A percentile compares a stretch with the other conserved stretches of the same genome.
Evolutionary conservation across 1,140 invertebrate species (phyloP).

Genomic region (Drosophila mojavensis): DNA sequence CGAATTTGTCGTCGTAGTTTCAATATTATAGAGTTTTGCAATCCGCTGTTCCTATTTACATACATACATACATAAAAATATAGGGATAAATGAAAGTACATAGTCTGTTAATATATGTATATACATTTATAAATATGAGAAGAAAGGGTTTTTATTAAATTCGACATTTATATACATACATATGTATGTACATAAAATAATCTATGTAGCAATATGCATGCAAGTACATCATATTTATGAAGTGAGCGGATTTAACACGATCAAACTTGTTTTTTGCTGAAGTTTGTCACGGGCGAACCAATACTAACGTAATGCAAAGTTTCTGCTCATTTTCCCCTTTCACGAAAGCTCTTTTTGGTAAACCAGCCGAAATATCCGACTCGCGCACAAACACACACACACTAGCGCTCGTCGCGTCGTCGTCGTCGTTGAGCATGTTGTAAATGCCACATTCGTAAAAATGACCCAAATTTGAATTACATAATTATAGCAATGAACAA

Average conservation of each 20-base stretch:
- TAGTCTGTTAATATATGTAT: not conserved
- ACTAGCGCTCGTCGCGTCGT: constrained; percentile 8
- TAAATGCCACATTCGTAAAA: constrained; percentile 80
- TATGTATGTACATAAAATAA: no score
- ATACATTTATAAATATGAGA: constrained; percentile 16
- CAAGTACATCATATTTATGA: constrained; percentile 55
- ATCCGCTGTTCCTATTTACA: not conserved
- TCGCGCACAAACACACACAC: constrained; percentile 43
- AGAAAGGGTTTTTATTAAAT: not conserved
- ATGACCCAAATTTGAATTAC: constrained; percentile 81
- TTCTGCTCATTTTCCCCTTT: constrained; percentile 70
- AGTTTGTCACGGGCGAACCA: constrained; percentile 45
- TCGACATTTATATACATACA: constrained; percentile 3
- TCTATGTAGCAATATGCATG: not conserved
- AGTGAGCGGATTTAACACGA: constrained; percentile 48
- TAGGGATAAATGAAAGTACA: constrained; percentile 16
- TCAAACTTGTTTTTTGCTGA: constrained; percentile 66
- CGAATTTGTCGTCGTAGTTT: constrained; percentile 37
- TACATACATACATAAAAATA: constrained; percentile 9
- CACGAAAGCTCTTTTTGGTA: constrained; percentile 74
- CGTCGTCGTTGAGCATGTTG: constrained; percentile 55
- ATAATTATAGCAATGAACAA: constrained; percentile 67
- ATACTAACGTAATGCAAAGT: constrained; percentile 41
- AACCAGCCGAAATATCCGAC: constrained; percentile 66
- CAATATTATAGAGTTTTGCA: constrained; percentile 25